phyloP scores from a whole-genome alignment of 2,797 vertebrate genomes.

The Epinephelus coioides region DNA sequence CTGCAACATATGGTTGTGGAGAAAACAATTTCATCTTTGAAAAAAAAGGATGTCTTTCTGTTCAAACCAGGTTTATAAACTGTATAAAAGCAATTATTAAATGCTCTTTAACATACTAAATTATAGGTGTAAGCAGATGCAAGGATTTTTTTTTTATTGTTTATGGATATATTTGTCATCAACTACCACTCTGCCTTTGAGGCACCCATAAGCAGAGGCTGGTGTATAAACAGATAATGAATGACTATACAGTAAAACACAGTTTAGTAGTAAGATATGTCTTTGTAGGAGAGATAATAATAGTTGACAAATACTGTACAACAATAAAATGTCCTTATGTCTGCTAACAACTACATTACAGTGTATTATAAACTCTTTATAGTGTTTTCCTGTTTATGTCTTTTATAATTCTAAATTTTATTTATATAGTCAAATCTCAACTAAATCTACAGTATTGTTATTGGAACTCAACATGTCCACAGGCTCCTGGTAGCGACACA shows the following conservation, averaged over 20 bases:
- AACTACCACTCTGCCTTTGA: not conserved
- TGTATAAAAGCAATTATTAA: not conserved
- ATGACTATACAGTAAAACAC: not conserved
- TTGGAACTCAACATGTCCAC: too few species aligned
- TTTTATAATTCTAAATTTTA: too few species aligned
- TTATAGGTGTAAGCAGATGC: not conserved
- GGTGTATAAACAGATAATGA: slow-evolving; percentile 1
- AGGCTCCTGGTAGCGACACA: too few species aligned
- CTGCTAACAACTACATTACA: not conserved
- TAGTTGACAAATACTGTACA: not conserved
- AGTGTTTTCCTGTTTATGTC: not conserved
- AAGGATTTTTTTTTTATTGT: too few species aligned
- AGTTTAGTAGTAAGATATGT: not conserved
- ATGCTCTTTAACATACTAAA: not conserved
- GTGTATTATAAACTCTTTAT: not conserved
- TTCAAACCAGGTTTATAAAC: not conserved
- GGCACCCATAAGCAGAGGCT: not conserved
- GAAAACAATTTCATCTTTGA: too few species aligned
- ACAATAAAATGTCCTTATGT: not conserved
- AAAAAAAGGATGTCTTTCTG: too few species aligned
- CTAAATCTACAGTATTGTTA: too few species aligned
- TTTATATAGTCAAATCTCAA: too few species aligned
- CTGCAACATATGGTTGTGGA: too few species aligned
- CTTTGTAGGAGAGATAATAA: not conserved
- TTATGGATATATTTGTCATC: not conserved